Evolutionary conservation across 2,113 vertebrate species (phyloP).

Genomic region (Hypomesus transpacificus): DNA sequence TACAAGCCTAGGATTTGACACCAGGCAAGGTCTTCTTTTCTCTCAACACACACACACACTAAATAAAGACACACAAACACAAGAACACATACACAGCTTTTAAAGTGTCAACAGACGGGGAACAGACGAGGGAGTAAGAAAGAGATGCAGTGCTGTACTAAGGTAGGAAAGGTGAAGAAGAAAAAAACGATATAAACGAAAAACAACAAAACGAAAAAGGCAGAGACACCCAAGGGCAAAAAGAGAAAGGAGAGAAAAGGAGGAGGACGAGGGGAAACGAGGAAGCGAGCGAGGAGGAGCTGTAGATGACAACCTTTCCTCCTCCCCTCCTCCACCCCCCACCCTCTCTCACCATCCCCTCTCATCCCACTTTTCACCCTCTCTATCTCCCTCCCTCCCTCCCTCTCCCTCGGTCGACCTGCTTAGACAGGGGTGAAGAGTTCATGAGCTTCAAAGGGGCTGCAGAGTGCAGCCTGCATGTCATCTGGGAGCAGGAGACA

Average conservation of each 20-base stretch:
- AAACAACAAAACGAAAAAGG: too few species aligned
- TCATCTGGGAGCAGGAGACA: conserved; percentile 69
- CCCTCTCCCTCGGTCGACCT: conserved; percentile 64
- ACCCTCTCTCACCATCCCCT: conserved; percentile 45
- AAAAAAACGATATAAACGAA: too few species aligned
- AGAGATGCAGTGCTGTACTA: too few species aligned
- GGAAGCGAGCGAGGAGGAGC: conserved; percentile 50
- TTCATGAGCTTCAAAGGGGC: conserved; percentile 71
- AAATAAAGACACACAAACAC: too few species aligned
- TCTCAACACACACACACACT: too few species aligned
- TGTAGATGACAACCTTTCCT: conserved; percentile 54
- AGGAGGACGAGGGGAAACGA: conserved; percentile 37
- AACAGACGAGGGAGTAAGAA: too few species aligned
- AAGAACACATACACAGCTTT: too few species aligned
- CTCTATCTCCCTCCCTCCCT: conserved; percentile 46
- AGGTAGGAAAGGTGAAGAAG: too few species aligned
- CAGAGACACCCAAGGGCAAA: conserved; percentile 10
- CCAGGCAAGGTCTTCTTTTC: too few species aligned
- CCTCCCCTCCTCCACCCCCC: conserved; percentile 34
- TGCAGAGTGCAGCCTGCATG: conserved; percentile 69
- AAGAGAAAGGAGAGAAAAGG: not conserved
- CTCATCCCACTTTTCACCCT: conserved; percentile 56
- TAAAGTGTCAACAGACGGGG: too few species aligned
- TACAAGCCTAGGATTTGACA: too few species aligned
- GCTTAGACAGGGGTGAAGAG: conserved; percentile 73